These are phyloP conservation scores for Drosophila sp. DNA, from an alignment of 1,140 invertebrate species.

Conservation along the genomic window DNA sequence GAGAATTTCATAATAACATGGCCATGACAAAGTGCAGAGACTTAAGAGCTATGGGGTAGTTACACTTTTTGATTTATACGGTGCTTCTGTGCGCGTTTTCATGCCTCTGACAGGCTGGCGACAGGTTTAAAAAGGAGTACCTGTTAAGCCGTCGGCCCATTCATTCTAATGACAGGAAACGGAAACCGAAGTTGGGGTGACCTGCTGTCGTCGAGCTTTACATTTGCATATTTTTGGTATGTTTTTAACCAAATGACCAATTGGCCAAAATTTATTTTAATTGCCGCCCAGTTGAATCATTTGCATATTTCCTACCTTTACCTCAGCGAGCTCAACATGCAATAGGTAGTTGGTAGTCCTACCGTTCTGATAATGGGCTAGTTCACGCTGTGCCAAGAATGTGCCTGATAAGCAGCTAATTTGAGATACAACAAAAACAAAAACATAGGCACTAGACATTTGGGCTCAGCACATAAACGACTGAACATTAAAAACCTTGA, in stretches of 20 bases:
- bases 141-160: slow-evolving; percentile 36
- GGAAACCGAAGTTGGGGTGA: slow-evolving; percentile 64
- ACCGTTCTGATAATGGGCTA: slow-evolving; percentile 55
- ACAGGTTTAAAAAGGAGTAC: slow-evolving; percentile 54
- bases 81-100: slow-evolving; percentile 75
- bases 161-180: slow-evolving; percentile 69
- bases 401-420: slow-evolving; percentile 78
- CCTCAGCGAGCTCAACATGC: slow-evolving; percentile 40
- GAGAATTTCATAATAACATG: slow-evolving; percentile 81
- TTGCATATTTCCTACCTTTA: slow-evolving; percentile 52
- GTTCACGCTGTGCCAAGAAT: slow-evolving; percentile 75
- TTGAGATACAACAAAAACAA: slow-evolving; percentile 65
- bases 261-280: slow-evolving; percentile 82
- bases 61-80: slow-evolving; percentile 80
- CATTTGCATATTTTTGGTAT: slow-evolving; percentile 72
- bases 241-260: slow-evolving; percentile 79
- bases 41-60: slow-evolving; percentile 47
- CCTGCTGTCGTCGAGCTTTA: slow-evolving; percentile 38
- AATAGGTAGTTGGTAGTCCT: slow-evolving; percentile 18
- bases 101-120: slow-evolving; percentile 77
- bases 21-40: slow-evolving; percentile 69
- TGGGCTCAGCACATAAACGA: slow-evolving; percentile 70
- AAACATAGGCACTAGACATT: slow-evolving; percentile 42
- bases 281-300: slow-evolving; percentile 54
- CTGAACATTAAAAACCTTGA: slow-evolving; percentile 62